Conservation (phyloP, 2,888 invertebrate genomes). For the Halictus quadricinctus region DNA sequence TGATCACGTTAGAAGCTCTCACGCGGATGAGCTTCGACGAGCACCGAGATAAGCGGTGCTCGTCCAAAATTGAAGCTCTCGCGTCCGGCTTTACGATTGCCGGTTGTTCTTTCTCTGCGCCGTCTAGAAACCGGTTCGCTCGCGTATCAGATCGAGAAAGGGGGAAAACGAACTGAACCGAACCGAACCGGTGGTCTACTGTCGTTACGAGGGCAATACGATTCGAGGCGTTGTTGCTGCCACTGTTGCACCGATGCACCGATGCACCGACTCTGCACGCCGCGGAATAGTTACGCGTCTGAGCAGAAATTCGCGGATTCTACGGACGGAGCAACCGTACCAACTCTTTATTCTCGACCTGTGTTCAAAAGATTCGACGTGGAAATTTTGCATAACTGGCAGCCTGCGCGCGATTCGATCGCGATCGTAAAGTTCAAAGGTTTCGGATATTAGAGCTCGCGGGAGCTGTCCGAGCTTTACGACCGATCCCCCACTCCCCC, state of each 20-base stretch:
- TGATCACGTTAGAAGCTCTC: conserved; percentile 48
- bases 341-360: background rate
- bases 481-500: too few relatives aligned
- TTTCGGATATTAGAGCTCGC: conserved; percentile 11
- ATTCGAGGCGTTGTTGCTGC: background rate
- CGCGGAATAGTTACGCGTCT: background rate
- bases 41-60: conserved; percentile 43
- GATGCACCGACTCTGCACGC: background rate
- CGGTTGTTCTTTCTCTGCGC: conserved; percentile 51
- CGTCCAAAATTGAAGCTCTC: conserved; percentile 61
- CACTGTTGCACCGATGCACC: conserved; percentile 24
- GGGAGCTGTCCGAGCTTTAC: conserved; percentile 1
- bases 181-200: conserved; percentile 17
- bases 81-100: conserved; percentile 45
- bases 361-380: background rate
- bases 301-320: conserved; percentile 27
- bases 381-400: background rate
- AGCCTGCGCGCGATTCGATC: background rate
- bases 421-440: conserved; percentile 16
- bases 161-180: conserved; percentile 28
- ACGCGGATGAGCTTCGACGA: conserved; percentile 15
- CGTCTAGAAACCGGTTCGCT: conserved; percentile 61
- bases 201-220: conserved; percentile 33
- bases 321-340: background rate
- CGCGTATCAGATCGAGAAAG: conserved; percentile 58